Percentiles rank a stretch among this genome's conserved stretches.
Evolutionary conservation across 2,797 vertebrate species (phyloP).

Genomic region (Etheostoma perlongum): DNA sequence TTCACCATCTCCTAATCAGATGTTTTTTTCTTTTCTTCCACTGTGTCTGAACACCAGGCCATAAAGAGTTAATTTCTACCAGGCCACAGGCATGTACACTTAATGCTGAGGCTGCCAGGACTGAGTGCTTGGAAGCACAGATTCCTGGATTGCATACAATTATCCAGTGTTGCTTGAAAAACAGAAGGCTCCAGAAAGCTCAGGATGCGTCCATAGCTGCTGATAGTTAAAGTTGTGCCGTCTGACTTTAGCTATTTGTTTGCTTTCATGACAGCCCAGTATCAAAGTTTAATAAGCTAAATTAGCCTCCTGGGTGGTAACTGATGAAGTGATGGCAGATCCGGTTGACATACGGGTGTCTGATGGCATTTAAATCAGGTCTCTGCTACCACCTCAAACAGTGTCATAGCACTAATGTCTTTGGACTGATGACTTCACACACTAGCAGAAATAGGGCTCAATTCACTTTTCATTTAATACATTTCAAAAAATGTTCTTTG

Average conservation of each 20-base stretch:
- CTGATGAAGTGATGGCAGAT: slow-evolving; percentile 41
- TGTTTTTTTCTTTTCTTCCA: not conserved
- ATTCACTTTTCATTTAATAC: slow-evolving; percentile 7
- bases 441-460: not conserved
- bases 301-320: slow-evolving; percentile 44
- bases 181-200: slow-evolving; percentile 45
- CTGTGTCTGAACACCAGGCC: not conserved
- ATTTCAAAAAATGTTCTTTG: slow-evolving; percentile 11
- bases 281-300: slow-evolving; percentile 39
- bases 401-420: slow-evolving; percentile 7
- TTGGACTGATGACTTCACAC: slow-evolving; percentile 21
- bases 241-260: slow-evolving; percentile 1
- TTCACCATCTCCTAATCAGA: slow-evolving; percentile 11
- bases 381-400: slow-evolving; percentile 17
- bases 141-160: slow-evolving; percentile 73
- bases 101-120: slow-evolving; percentile 7
- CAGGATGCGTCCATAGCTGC: slow-evolving; percentile 14
- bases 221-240: slow-evolving; percentile 1
- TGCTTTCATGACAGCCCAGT: not conserved
- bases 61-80: not conserved
- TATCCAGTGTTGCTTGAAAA: slow-evolving; percentile 78
- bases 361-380: slow-evolving; percentile 33
- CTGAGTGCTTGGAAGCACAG: slow-evolving; percentile 2
- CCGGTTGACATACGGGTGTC: slow-evolving; percentile 34
- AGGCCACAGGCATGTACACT: slow-evolving; percentile 6